Evolutionary conservation across 2,113 vertebrate species (phyloP), one percentile per base, ranked within the genome.

Genomic region (Reinhardtius hippoglossoides): DNA sequence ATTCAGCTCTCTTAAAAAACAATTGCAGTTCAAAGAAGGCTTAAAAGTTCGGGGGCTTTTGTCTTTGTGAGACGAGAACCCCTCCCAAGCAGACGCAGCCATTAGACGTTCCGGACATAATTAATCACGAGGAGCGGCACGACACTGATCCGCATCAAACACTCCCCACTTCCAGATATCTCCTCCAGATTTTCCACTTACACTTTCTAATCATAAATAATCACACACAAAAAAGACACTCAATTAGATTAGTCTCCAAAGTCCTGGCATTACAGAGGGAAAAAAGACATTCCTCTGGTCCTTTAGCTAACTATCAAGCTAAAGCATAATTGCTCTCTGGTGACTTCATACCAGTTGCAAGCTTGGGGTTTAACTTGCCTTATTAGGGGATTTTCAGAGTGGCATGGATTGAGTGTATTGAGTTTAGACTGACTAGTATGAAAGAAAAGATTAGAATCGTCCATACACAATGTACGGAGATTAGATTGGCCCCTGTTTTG

Each of bases 201-300:
- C 88, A 84, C 91, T 93, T 93, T 93, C 87, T 93, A 89, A 94
- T 94, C 91, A 94, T 94, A 94, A 94, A 95, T 94, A 94, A 95
- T 93, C 93, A 92, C 91, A 88, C 91, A 86, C 87, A 82, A 92
- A 93, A 94, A 92, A 92, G 91, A 92, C 90, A 90, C 85, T 93
- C 91, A 93, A 93, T 94, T 94, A 94, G 88, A 94, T 92, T 90
- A 92, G 86, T 92, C 92, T 94, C 91, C 89, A 90, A 94, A 91
- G 92, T 92, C 89, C 82, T 83, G 86, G 88, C 84, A 88, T 94
- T 90, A 90, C 76, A 74, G 84, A 66, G 74, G 72, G 1, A 76
- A 87, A 84, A 81, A 90, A 90, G 89, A 82, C 84, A 88, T 81
- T 91, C 81, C 90, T 92, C 88, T 88, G 78, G 90, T 91, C 89